A percentile compares a stretch with the other conserved stretches of the same genome.
These are phyloP conservation scores for Onthophagus sagittarius DNA, from an alignment of 2,888 invertebrate species.

Conservation along the genomic window DNA sequence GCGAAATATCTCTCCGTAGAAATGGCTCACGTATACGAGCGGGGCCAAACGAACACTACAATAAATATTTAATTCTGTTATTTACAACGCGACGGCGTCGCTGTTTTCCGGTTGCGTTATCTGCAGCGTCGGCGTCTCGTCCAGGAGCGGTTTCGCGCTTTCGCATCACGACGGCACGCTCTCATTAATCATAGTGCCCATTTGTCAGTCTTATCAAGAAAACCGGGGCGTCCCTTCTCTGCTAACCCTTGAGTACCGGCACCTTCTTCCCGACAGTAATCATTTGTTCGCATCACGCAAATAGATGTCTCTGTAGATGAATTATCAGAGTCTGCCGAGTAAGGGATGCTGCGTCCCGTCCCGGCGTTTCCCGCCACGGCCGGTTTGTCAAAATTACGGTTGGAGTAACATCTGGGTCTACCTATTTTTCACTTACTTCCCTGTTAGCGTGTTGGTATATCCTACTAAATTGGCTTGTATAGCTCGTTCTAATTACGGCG, in stretches of 20 bases:
- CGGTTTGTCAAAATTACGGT: neutral
- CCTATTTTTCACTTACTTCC: neutral
- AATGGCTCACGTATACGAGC: slow-evolving; percentile 2
- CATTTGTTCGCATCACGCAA: slow-evolving; percentile 20
- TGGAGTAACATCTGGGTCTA: neutral
- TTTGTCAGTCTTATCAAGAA: slow-evolving; percentile 11
- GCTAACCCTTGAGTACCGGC: slow-evolving; percentile 12
- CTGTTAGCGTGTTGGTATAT: neutral
- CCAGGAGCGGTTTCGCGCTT: neutral
- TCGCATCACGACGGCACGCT: neutral
- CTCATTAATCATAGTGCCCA: slow-evolving; percentile 11
- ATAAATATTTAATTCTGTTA: slow-evolving; percentile 11
- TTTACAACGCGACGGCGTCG: neutral
- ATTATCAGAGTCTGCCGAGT: slow-evolving; percentile 13
- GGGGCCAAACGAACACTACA: neutral
- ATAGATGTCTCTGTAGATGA: slow-evolving; percentile 19
- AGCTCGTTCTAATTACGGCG: neutral
- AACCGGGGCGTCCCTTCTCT: neutral
- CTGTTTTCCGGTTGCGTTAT: neutral
- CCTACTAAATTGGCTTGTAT: neutral
- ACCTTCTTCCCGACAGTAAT: slow-evolving; percentile 20
- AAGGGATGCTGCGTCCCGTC: neutral
- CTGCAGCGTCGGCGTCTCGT: neutral
- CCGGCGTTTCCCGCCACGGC: neutral
- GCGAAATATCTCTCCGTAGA: slow-evolving; percentile 2